Evolutionary conservation across 2,113 vertebrate species (phyloP).

Genomic region (Phrynosoma blainvillii): DNA sequence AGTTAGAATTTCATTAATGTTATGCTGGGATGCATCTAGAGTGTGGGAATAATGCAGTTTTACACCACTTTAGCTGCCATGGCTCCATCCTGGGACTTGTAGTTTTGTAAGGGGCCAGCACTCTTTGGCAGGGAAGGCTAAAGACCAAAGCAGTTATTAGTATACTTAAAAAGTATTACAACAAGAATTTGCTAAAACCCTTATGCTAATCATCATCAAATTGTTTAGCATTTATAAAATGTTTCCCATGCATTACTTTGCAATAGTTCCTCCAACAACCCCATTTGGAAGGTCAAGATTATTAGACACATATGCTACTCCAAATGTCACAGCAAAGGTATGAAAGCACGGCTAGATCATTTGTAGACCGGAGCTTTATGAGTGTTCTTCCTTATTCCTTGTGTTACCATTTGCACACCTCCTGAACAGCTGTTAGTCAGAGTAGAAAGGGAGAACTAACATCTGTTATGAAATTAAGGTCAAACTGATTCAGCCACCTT

Average conservation of each 20-base stretch:
- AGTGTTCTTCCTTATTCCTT: background rate
- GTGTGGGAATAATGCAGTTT: too few relatives aligned
- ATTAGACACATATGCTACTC: background rate
- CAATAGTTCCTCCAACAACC: background rate
- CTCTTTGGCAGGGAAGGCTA: too few relatives aligned
- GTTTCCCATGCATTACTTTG: background rate
- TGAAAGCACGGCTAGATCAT: background rate
- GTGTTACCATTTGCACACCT: background rate
- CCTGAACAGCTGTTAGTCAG: background rate
- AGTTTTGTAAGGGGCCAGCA: too few relatives aligned
- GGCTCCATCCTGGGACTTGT: too few relatives aligned
- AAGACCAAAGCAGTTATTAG: too few relatives aligned
- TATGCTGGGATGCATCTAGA: too few relatives aligned
- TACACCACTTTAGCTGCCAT: too few relatives aligned
- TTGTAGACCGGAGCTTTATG: background rate
- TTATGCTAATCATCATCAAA: background rate
- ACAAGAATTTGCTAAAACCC: background rate
- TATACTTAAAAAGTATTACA: background rate
- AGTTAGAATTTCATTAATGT: too few relatives aligned
- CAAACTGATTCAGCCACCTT: background rate
- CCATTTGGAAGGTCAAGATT: too few relatives aligned
- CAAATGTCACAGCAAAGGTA: background rate
- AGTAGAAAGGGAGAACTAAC: background rate
- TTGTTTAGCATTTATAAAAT: background rate
- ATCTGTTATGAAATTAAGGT: background rate